These are phyloP conservation scores for Deilephila elpenor DNA, from an alignment of 2,888 invertebrate genomes.

Conservation along the genomic window DNA sequence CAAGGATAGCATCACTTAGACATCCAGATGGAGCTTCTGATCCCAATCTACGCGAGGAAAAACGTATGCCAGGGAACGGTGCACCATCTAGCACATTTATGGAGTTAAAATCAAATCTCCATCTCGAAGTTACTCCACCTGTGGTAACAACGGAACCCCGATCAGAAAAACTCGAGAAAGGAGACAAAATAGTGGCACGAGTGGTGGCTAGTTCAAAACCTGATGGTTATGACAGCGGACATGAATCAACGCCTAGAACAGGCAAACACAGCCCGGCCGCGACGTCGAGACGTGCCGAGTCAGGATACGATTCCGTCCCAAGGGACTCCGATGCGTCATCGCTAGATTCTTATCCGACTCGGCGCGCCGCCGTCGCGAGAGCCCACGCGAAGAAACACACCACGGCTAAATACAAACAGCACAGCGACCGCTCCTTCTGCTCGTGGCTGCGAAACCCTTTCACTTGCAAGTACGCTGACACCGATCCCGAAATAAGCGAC, in stretches of 20 bases:
- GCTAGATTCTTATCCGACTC: conserved; percentile 88
- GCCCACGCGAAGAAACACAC: conserved; percentile 83
- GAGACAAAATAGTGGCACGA: conserved; percentile 87
- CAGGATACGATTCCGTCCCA: conserved; percentile 96
- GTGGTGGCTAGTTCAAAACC: conserved; percentile 87
- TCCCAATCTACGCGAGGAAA: conserved; percentile 92
- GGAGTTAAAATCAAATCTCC: conserved; percentile 81
- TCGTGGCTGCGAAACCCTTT: conserved; percentile 91
- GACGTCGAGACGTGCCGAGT: conserved; percentile 92
- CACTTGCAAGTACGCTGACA: conserved; percentile 90
- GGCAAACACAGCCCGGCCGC: conserved; percentile 92
- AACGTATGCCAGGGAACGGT: conserved; percentile 86
- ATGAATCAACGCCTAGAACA: conserved; percentile 92
- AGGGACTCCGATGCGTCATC: conserved; percentile 95
- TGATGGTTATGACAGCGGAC: conserved; percentile 93
- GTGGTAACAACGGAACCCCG: conserved; percentile 85
- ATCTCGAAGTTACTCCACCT: conserved; percentile 81
- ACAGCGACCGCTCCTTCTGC: conserved; percentile 89
- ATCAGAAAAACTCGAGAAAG: conserved; percentile 86
- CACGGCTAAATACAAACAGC: conserved; percentile 87
- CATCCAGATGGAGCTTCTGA: conserved; percentile 97
- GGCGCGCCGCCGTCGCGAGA: conserved; percentile 78
- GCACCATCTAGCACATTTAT: conserved; percentile 86
- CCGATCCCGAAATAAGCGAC: conserved; percentile 88
- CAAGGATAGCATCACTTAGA: conserved; percentile 89